Evolutionary conservation across 2,113 vertebrate species (phyloP), one percentile per base, ranked within the genome.

Genomic region (Lycocorax pyrrhopterus): DNA sequence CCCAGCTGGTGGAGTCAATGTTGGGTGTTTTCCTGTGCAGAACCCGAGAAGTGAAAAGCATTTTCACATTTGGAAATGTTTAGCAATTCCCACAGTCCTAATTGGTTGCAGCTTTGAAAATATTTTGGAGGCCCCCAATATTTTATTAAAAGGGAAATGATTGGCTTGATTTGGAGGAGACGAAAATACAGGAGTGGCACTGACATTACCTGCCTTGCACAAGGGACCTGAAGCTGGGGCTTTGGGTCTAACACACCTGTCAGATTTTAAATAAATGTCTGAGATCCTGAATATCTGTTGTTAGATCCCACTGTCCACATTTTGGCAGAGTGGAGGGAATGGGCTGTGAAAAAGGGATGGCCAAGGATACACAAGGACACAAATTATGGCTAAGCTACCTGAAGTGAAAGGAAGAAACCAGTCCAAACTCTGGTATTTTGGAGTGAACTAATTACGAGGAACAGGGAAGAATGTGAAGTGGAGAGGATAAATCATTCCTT

Each of bases 41-140:
- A 63, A 64, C 71, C 75, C 37, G n/a, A 46, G 58, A 27, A 33
- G 35, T 12, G 6, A 26, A 23, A 77, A 85, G 8, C 33, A 5
- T 19, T 60, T n/a, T 41, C 74, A 30, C 55, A 33, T 55, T 53
- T 88, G 92, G 85, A 74, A 87, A 39, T 43, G 17, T 90, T 93
- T 72, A 83, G 58, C 78, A 16, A 27, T 82, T 46, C 74, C 78
- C 64, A 20, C 77, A 46, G 6, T 51, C 66, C 22, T 90, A 95
- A 95, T 77, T 84, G 83, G 39, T 85, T 96, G 91, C 91, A 94
- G 94, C 88, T 97, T 95, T 93, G 87, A 89, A 96, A 97, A 89
- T 59, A 3, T 95, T 92, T 88, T 83, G 69, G 78, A 75, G 71
- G 73, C 60, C 84, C 68, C 43, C 51, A 63, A 39, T 75, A 62